Evolutionary conservation across 92 coral and sea anemone genomes (phyloP), one percentile per base, ranked within the genome.

Genomic region (Phenganax marumi): DNA sequence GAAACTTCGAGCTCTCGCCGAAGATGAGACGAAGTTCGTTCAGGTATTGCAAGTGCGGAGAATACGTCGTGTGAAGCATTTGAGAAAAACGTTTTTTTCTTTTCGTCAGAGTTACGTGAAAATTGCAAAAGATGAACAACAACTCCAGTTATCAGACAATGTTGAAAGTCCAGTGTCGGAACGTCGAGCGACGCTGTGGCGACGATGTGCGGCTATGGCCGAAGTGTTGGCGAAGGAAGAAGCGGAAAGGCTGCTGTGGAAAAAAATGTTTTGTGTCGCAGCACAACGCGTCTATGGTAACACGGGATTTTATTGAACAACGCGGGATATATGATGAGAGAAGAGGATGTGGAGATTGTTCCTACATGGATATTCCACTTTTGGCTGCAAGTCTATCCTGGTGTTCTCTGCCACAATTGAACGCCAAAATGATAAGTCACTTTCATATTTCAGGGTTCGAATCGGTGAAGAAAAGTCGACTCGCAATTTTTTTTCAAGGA

Each of bases 191-290:
- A 91, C 93, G 68, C 52, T 96, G 58, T 92, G 93, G 93, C 91
- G 99, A 52, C 81, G 99, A 19, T 96, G 99, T 75, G 97, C 99
- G 16, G 93, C 93, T 70, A 96, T 91, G 99, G 92, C 99, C 10
- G 99, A 92, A 68, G 90, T 91, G 18, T 84, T 96, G 16, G 97
- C 93, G 8, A 93, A 89, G 46, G 99, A 96, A 72, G 97, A 92
- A 51, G 86, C 99, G 17, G 92, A 91, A 47, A 79, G 87, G n/a
- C 49, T 79, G 18, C 60, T 92, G 53, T 96, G 97, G 97, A 90
- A 87, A 70, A 88, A 83, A 26, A 85, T 76, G 81, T 89, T 83
- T 77, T 87, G 91, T 55, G 92, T 86, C 10, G 99, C 99, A 24
- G 83, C 93, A 1, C 86, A 86, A 18, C 85, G 73, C 8, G 97